phyloP scores from a whole-genome alignment of 2,888 invertebrate genomes.

The Oscheius sp. region DNA sequence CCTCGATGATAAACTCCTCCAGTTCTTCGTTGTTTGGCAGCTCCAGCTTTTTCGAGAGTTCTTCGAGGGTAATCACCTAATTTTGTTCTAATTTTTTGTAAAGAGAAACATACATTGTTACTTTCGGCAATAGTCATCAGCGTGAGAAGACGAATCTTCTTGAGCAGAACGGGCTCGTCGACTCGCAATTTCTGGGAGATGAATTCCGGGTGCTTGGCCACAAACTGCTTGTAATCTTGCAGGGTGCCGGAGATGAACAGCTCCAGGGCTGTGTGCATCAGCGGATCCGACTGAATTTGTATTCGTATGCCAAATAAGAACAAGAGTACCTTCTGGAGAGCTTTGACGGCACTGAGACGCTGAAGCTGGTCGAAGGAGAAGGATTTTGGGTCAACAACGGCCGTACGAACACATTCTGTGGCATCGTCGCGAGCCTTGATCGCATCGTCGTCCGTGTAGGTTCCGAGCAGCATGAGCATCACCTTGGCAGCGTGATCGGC shows the following conservation, averaged over 20 bases:
- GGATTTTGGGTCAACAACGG: conserved; percentile 86
- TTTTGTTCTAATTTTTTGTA: not conserved
- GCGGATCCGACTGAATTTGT: conserved; percentile 55
- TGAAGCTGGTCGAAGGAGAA: conserved; percentile 94
- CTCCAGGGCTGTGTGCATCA: conserved; percentile 64
- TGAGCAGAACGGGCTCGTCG: conserved; percentile 60
- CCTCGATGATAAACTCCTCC: conserved; percentile 96
- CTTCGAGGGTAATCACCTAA: conserved; percentile 89
- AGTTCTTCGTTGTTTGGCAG: conserved; percentile 85
- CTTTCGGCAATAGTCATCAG: conserved; percentile 97
- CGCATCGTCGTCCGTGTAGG: conserved; percentile 92
- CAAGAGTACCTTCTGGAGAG: conserved; percentile 79
- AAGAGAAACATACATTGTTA: conserved; percentile 76
- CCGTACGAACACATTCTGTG: conserved; percentile 89
- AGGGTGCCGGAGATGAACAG: conserved; percentile 66
- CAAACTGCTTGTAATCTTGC: conserved; percentile 46
- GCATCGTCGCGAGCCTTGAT: conserved; percentile 96
- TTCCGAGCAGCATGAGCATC: conserved; percentile 94
- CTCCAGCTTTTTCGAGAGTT: conserved; percentile 88
- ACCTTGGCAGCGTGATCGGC: conserved; percentile 68
- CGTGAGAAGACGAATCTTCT: conserved; percentile 94
- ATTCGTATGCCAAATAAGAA: not conserved
- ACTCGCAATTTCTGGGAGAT: conserved; percentile 78
- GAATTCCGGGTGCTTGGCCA: conserved; percentile 82
- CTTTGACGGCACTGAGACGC: conserved; percentile 89